phyloP scores from a whole-genome alignment of 2,113 vertebrate genomes.

The Cheilinus undulatus region DNA sequence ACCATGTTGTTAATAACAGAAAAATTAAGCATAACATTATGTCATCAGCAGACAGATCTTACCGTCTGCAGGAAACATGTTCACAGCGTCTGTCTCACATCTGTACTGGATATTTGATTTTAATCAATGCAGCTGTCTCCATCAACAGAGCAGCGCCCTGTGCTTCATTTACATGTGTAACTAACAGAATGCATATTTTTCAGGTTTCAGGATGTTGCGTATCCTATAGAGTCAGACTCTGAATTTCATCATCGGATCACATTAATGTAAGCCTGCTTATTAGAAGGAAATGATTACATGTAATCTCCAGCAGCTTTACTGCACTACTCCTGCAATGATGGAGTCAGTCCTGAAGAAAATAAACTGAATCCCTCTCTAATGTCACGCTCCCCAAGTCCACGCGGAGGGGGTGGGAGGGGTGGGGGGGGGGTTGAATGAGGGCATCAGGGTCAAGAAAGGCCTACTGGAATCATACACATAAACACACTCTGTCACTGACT shows the following conservation, averaged over 20 bases:
- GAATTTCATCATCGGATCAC: constrained; percentile 17
- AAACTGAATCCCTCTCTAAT: constrained; percentile 23
- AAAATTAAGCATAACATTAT: background rate
- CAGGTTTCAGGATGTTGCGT: constrained; percentile 7
- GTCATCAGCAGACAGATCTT: background rate
- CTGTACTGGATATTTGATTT: background rate
- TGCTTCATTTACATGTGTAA: constrained; percentile 16
- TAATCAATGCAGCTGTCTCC: background rate
- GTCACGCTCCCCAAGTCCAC: constrained; percentile 1
- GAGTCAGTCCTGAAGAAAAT: constrained; percentile 43
- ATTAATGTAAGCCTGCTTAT: constrained; percentile 22
- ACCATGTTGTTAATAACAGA: background rate
- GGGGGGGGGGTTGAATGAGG: constrained; percentile 9
- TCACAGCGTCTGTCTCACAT: constrained; percentile 5
- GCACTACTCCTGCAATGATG: constrained; percentile 29
- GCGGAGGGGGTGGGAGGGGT: background rate
- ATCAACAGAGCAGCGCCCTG: background rate
- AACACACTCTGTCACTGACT: constrained; percentile 73
- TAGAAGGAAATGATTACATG: constrained; percentile 40
- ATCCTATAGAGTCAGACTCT: background rate
- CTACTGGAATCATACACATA: constrained; percentile 72
- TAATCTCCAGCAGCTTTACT: constrained; percentile 10
- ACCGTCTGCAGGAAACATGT: background rate
- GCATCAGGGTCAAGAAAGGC: constrained; percentile 55
- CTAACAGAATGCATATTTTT: background rate